A percentile compares a stretch with the other conserved stretches of the same genome.
Evolutionary conservation across 2,797 vertebrate genomes (phyloP).

Genomic region (Mionectes olivaceus): DNA sequence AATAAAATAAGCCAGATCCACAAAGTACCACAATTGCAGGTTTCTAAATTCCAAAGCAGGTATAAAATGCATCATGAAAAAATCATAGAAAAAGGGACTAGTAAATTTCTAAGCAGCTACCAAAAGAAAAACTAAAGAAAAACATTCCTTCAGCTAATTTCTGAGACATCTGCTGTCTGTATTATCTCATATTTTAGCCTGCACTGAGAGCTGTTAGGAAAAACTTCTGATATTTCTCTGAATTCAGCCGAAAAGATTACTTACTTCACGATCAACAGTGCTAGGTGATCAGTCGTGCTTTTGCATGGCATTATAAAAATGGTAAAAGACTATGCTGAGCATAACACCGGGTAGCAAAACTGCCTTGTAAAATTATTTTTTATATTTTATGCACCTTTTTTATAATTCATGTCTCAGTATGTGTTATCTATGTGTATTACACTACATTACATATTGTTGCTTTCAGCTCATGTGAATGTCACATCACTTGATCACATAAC

Average conservation of each 20-base stretch:
- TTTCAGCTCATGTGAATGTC: neutral
- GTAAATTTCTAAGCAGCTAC: neutral
- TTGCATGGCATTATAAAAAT: neutral
- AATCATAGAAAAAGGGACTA: neutral
- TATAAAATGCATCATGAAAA: neutral
- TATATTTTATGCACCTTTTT: neutral
- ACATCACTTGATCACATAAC: neutral
- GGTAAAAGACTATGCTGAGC: neutral
- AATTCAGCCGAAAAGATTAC: neutral
- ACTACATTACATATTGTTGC: neutral
- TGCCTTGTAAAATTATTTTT: neutral
- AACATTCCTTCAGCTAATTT: neutral
- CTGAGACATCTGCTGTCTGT: neutral
- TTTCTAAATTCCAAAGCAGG: neutral
- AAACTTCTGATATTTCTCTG: neutral
- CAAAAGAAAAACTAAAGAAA: neutral
- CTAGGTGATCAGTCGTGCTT: accelerated
- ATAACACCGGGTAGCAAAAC: neutral
- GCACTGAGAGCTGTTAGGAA: neutral
- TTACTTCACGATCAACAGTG: neutral
- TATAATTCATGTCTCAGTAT: neutral
- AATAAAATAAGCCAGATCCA: neutral
- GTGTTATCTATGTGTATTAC: neutral
- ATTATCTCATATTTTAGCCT: neutral
- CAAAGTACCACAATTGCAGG: neutral